phyloP scores from a whole-genome alignment of 2,888 invertebrate species.

The Nomada fabriciana region DNA sequence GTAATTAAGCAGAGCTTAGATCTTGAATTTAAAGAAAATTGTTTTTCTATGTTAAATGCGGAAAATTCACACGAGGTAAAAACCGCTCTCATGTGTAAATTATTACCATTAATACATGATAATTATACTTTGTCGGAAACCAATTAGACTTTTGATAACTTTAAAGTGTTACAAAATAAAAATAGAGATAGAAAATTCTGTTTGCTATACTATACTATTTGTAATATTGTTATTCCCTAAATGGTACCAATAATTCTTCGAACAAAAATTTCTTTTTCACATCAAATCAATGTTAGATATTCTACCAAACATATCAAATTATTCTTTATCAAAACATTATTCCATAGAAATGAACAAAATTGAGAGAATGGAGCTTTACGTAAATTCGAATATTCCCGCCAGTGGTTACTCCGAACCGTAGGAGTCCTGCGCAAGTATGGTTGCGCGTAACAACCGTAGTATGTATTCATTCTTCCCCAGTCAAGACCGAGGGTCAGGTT shows the following conservation, averaged over 20 bases:
- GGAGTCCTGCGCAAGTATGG: slow-evolving; percentile 58
- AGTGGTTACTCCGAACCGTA: slow-evolving; percentile 1
- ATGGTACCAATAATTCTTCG: background rate
- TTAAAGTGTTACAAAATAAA: background rate
- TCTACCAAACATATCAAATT: no score
- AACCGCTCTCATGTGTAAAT: slow-evolving; percentile 49
- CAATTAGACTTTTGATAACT: background rate
- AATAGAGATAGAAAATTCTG: background rate
- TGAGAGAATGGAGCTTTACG: background rate
- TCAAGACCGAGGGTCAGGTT: slow-evolving; percentile 76
- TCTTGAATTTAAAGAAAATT: slow-evolving; percentile 68
- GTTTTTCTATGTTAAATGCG: slow-evolving; percentile 65
- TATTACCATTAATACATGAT: slow-evolving; percentile 63
- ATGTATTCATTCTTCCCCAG: slow-evolving; percentile 40
- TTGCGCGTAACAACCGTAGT: slow-evolving; percentile 39
- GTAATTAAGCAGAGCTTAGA: slow-evolving; percentile 72
- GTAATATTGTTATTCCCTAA: background rate
- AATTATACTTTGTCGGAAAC: slow-evolving; percentile 45
- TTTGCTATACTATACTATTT: background rate
- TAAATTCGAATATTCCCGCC: slow-evolving; percentile 46
- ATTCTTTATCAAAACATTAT: background rate
- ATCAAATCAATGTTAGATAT: background rate
- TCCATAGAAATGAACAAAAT: no score
- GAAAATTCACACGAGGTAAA: slow-evolving; percentile 55
- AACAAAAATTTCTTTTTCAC: background rate